Conservation (phyloP, 2,113 vertebrate species). For the Proterorhinus semilunaris region DNA sequence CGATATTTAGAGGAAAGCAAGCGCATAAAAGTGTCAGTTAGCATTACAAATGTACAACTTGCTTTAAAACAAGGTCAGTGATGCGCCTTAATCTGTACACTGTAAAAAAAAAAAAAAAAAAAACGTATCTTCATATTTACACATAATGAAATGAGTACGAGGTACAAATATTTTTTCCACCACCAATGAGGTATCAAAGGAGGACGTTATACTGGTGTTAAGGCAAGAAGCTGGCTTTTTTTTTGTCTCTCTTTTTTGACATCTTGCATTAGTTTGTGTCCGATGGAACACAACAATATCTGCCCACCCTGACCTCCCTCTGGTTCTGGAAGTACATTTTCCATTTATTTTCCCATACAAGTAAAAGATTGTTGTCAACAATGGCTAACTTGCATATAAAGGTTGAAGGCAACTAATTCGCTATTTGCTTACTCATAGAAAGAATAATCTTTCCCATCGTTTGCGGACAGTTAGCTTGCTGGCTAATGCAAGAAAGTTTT, state of each 20-base stretch:
- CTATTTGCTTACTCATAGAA: no score
- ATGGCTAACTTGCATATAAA: no score
- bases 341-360: no score
- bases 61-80: constrained; percentile 45
- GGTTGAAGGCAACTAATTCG: no score
- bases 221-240: constrained; percentile 42
- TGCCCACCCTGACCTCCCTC: no score
- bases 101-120: constrained; percentile 13
- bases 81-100: constrained; percentile 21
- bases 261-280: constrained; percentile 42
- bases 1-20: neutral
- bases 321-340: no score
- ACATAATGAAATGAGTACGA: constrained; percentile 41
- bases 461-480: no score
- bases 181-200: constrained; percentile 43
- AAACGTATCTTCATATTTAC: constrained; percentile 33
- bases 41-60: constrained; percentile 27
- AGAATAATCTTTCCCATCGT: no score
- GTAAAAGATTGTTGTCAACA: no score
- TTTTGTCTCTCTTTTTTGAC: constrained; percentile 33
- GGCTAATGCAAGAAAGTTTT: no score
- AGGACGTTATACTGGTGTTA: constrained; percentile 34
- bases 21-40: neutral
- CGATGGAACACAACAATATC: no score
- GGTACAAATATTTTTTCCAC: constrained; percentile 41